These are phyloP conservation scores for Lasioglossum albipes DNA, from an alignment of 1,140 invertebrate genomes.

Conservation along the genomic window DNA sequence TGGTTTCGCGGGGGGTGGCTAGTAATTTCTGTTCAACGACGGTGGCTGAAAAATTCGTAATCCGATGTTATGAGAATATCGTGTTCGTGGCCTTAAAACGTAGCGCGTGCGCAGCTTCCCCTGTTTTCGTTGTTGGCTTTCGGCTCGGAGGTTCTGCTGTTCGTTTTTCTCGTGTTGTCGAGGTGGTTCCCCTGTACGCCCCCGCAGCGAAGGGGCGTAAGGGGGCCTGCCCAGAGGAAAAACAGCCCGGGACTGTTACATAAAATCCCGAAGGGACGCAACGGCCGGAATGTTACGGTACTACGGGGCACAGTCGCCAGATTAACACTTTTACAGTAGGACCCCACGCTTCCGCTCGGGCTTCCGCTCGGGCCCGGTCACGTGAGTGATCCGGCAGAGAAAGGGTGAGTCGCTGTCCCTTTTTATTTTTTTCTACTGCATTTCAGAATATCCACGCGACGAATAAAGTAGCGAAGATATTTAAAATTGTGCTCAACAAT, in stretches of 20 bases:
- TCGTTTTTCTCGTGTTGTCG: neutral
- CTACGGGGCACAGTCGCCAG: neutral
- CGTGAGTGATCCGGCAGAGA: no score
- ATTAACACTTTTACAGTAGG: no score
- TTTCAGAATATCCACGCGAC: no score
- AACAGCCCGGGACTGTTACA: conserved; percentile 48
- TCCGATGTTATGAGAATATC: conserved; percentile 8
- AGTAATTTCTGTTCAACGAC: neutral
- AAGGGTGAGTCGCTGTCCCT: no score
- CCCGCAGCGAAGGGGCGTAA: neutral
- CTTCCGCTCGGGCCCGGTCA: no score
- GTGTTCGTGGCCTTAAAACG: conserved; percentile 32
- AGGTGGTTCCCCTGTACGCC: neutral
- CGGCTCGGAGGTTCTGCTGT: neutral
- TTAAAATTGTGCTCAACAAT: no score
- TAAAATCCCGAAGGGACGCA: conserved; percentile 47
- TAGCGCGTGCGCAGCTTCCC: neutral
- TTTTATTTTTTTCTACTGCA: no score
- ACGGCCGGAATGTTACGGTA: conserved; percentile 43
- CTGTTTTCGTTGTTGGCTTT: neutral
- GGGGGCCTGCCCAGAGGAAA: conserved; percentile 26
- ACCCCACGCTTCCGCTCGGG: no score
- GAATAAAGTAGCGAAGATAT: no score
- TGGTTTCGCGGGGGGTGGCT: neutral
- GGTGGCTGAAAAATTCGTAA: neutral